Evolutionary conservation across 2,888 invertebrate genomes (phyloP), one percentile per base, ranked within the genome.

Genomic region (Hybos culiciformis): DNA sequence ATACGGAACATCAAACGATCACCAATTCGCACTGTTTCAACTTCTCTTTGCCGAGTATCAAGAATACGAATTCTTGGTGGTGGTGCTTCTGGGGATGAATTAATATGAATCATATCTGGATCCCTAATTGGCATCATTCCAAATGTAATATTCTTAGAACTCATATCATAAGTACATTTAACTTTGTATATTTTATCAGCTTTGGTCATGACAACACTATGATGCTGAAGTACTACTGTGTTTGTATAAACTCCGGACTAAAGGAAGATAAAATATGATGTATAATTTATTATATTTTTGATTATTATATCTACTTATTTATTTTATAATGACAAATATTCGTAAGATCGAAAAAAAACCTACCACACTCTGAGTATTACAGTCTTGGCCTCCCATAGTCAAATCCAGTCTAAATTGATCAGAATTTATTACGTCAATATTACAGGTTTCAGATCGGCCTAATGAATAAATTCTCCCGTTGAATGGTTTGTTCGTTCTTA

Each of bases 121-220:
- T 92, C 92, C 63, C 85, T 81, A 68, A 92, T 90, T 50, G 92
- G 92, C 83, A 91, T 90, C 91, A 92, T 91, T 71, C 92, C 92
- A 71, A 92, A 92, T 26, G 92, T 91, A 55, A 92, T 90, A 67
- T 92, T 92, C 73, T 90, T 88, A 17, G 92, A 90, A 51, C 90
- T 87, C 84, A 92, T 92, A 64, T 92, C 92, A 67, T 92, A 92
- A 6, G 92, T 92, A 62, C 92, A 92, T 63, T 92, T 88, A 46
- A 92, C 90, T 71, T 91, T 92, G 75, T 92, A 92, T 62, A 92
- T 91, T 66, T 92, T 92, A 64, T 92, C 92, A 4, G 91, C 91
- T 66, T 92, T 92, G 43, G 92, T 92, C 88, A 92, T 91, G 26
- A 92, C 92, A 20, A 92, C 90, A 62, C 88, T 91, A 68, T 92